Evolutionary conservation across 2,113 vertebrate genomes (phyloP), one percentile per base, ranked within the genome.

Genomic region (Paradoxurus hermaphroditus): DNA sequence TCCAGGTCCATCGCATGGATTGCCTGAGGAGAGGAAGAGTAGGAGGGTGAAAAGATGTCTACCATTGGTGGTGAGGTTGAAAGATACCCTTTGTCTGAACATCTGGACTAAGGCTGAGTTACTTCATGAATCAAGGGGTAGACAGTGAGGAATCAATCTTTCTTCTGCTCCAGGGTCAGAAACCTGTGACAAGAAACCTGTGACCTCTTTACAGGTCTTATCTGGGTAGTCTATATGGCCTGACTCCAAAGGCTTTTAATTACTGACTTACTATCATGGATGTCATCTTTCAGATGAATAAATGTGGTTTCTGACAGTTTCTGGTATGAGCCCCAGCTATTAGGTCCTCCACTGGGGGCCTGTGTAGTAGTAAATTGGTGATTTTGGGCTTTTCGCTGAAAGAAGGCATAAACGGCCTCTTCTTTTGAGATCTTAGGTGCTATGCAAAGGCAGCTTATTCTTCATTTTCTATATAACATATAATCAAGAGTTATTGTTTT

Each of bases 401-500:
- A 86, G 51, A 34, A 79, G 62, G 15, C 83, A 21, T 90, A 41
- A 96, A 92, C 13, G 83, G 25, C 1, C 51, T 73, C 62, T 94
- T 1, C 11, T 68, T 96, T 77, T 84, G 82, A 77, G 79, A 41
- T 85, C 46, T 70, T 85, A n/a, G 34, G 12, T 78, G 4, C 39
- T 85, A 2, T 62, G 78, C 31, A 84, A 82, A 83, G n/a, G 51
- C 53, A 82, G 25, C 39, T 77, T 79, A 91, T 34, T 41, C 73
- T 91, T 92, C 86, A 79, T 83, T 97, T 91, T 96, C 21, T 59
- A 36, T 56, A 21, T 77, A 39, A 62, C 67, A 94, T 90, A 56
- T 97, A 9, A 67, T 51, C 29, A 68, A 89, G 79, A 93, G 78
- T 93, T 36, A 91, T 82, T 90, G 36, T 49, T 91, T 95, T 83